Conservation (phyloP, 2,888 invertebrate species). For the Choreutis nemorana region DNA sequence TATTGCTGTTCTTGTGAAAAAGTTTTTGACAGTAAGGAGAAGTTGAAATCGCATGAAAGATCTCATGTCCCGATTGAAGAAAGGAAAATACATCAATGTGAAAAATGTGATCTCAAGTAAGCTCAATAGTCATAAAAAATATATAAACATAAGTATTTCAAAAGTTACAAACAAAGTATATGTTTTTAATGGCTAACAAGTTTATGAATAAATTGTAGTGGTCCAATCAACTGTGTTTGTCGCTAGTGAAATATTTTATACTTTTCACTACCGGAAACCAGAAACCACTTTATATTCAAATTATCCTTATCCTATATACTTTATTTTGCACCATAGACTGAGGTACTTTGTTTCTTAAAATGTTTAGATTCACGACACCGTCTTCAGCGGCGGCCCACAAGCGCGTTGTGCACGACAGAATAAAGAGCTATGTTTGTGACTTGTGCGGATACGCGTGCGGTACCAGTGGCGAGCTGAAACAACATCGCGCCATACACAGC, state of each 20-base stretch:
- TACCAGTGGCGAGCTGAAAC: slow-evolving; percentile 62
- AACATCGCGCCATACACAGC: slow-evolving; percentile 66
- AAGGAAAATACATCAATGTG: slow-evolving; percentile 57
- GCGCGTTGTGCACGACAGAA: slow-evolving; percentile 63
- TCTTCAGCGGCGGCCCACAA: slow-evolving; percentile 60
- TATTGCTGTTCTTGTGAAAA: slow-evolving; percentile 54
- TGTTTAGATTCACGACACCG: slow-evolving; percentile 63
- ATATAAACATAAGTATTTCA: no score
- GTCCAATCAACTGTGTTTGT: no score
- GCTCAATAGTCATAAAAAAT: slow-evolving; percentile 15
- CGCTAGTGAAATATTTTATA: no score
- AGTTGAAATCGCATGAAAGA: slow-evolving; percentile 55
- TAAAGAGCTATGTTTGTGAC: slow-evolving; percentile 65
- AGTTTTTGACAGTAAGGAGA: slow-evolving; percentile 52
- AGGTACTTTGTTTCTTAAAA: no score
- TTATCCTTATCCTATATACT: neutral
- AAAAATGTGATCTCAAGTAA: slow-evolving; percentile 59
- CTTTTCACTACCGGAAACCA: no score
- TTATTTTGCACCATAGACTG: no score
- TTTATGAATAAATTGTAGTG: no score
- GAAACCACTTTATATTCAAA: no score
- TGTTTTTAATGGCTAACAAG: no score
- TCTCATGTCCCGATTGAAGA: slow-evolving; percentile 63
- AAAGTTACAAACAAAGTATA: no score
- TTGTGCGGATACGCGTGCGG: slow-evolving; percentile 66